Percentiles rank a stretch among this genome's conserved stretches.
These are phyloP conservation scores for Sphenodon punctatus DNA, from an alignment of 2,797 vertebrate species.

Conservation along the genomic window DNA sequence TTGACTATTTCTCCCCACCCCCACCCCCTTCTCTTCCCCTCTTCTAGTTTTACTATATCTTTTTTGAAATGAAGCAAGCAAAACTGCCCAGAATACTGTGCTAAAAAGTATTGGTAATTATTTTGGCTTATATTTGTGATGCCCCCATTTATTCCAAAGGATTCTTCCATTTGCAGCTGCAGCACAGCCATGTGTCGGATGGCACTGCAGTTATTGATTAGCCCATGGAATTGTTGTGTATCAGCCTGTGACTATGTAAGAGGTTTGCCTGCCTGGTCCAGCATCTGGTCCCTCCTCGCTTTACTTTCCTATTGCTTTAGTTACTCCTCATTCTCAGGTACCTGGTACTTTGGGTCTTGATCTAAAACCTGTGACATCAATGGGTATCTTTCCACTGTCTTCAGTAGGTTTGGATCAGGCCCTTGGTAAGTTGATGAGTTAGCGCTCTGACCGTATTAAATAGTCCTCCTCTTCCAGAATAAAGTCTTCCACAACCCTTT, in stretches of 20 bases:
- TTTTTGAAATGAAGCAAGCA: no score
- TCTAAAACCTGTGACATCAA: no score
- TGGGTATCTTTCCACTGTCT: no score
- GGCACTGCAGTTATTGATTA: background rate
- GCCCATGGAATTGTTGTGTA: background rate
- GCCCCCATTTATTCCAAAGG: background rate
- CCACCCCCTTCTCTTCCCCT: no score
- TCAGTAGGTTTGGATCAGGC: no score
- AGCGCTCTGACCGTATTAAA: background rate
- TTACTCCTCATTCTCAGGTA: background rate
- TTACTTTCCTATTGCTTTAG: background rate
- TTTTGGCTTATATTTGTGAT: background rate
- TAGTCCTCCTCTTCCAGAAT: background rate
- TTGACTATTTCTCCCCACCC: no score
- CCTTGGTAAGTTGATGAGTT: background rate
- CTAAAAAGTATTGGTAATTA: background rate
- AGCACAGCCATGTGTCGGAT: background rate
- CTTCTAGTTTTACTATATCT: no score
- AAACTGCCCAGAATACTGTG: no score
- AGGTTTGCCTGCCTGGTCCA: background rate
- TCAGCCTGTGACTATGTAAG: background rate
- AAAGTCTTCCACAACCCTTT: background rate
- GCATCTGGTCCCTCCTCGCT: background rate
- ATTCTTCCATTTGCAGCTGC: background rate
- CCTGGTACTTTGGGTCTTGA: no score